A percentile compares a stretch with the other conserved stretches of the same genome.
Evolutionary conservation across 2,888 invertebrate genomes (phyloP).

Genomic region (Rhingia campestris): DNA sequence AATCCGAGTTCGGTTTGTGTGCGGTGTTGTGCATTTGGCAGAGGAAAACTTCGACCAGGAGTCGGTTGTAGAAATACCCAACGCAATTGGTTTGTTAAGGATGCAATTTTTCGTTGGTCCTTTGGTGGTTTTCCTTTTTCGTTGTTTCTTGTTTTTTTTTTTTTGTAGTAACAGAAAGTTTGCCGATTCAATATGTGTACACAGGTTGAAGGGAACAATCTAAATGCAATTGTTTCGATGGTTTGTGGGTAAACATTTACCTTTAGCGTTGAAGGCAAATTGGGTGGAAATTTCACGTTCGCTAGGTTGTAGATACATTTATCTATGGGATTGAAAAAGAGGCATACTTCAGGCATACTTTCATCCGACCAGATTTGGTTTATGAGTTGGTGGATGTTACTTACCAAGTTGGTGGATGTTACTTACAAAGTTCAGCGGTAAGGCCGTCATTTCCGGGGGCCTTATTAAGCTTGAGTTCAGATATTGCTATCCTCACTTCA

Average conservation of each 20-base stretch:
- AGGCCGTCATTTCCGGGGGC: no score
- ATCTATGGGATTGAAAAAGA: background rate
- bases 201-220: conserved; percentile 55
- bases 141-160: conserved; percentile 7
- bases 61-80: conserved; percentile 43
- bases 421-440: no score
- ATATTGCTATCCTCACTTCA: no score
- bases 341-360: no score
- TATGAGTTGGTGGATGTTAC: no score
- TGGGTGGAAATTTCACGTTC: conserved; percentile 28
- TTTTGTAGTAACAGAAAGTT: conserved; percentile 49
- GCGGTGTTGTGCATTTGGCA: conserved; percentile 49
- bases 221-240: conserved; percentile 66
- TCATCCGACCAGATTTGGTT: no score
- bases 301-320: background rate
- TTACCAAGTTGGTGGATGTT: no score
- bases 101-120: conserved; percentile 26
- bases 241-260: conserved; percentile 58
- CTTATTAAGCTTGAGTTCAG: no score
- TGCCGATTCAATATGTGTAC: conserved; percentile 46
- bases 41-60: conserved; percentile 37
- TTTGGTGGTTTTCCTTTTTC: background rate
- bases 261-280: conserved; percentile 33
- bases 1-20: conserved; percentile 33
- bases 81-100: conserved; percentile 67